A percentile compares a stretch with the other conserved stretches of the same genome.
These are phyloP conservation scores for Podarcis muralis DNA, from an alignment of 2,113 vertebrate genomes.

Conservation along the genomic window DNA sequence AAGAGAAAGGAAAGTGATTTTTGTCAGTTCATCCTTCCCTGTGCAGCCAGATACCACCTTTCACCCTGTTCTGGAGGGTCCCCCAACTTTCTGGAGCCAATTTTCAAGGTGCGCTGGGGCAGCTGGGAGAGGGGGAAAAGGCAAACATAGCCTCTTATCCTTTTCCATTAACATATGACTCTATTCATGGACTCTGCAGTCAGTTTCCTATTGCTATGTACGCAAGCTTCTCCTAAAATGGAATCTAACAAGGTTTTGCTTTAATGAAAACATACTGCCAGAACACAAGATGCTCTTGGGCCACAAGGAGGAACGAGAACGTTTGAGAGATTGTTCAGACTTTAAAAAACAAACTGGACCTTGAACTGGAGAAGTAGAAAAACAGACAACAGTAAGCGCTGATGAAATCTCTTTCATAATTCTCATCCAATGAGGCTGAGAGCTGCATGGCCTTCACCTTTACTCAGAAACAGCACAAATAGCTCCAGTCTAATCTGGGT, in stretches of 20 bases:
- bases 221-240: background rate
- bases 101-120: too few relatives aligned
- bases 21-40: too few relatives aligned
- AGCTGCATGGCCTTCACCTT: constrained; percentile 14
- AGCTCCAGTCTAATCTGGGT: constrained; percentile 21
- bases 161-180: background rate
- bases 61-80: too few relatives aligned
- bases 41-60: too few relatives aligned
- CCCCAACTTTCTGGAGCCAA: too few relatives aligned
- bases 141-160: background rate
- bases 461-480: background rate
- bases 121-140: too few relatives aligned
- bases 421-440: constrained; percentile 24
- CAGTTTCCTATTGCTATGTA: background rate
- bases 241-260: background rate
- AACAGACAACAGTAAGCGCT: background rate
- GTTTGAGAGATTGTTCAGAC: background rate
- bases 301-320: background rate
- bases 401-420: rapidly evolving
- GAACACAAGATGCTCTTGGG: background rate
- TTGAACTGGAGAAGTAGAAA: background rate
- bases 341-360: background rate
- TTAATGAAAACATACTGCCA: background rate
- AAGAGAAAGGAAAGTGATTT: too few relatives aligned
- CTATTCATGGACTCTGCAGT: background rate